These are phyloP conservation scores for Plagodis dolabraria DNA, from an alignment of 2,888 invertebrate genomes.

Conservation along the genomic window DNA sequence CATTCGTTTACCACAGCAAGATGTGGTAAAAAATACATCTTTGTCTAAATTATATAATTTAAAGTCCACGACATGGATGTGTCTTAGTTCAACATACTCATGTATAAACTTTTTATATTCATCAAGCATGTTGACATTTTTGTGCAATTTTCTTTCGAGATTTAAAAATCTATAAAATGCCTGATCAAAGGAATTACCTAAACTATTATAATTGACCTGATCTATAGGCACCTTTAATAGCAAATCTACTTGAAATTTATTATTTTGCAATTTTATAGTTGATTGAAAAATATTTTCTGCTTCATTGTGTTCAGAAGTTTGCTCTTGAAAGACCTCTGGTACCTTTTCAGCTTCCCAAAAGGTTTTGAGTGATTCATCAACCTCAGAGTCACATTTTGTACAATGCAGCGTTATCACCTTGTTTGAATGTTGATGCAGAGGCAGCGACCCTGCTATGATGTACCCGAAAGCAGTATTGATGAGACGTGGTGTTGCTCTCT, in stretches of 20 bases:
- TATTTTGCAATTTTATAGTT: constrained; percentile 1
- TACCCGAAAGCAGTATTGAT: constrained; percentile 1
- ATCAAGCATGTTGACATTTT: background rate
- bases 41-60: background rate
- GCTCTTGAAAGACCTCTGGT: constrained; percentile 1
- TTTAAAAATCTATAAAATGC: background rate
- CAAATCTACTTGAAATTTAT: constrained; percentile 3
- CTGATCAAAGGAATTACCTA: background rate
- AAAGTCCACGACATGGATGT: background rate
- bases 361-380: constrained; percentile 3
- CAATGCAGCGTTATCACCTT: background rate
- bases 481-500: background rate
- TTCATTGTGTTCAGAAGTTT: background rate
- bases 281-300: constrained; percentile 6
- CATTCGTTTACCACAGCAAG: constrained; percentile 4
- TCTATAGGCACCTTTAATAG: constrained; percentile 1
- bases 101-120: no score
- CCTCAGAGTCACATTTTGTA: constrained; percentile 4
- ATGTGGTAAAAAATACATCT: constrained; percentile 2
- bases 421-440: background rate
- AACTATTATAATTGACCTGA: background rate
- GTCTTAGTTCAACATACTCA: no score
- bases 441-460: constrained; percentile 6
- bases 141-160: background rate
- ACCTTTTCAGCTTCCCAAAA: constrained; percentile 8